Evolutionary conservation across 2,113 vertebrate genomes (phyloP).

Genomic region (Microcebus tavaratra): DNA sequence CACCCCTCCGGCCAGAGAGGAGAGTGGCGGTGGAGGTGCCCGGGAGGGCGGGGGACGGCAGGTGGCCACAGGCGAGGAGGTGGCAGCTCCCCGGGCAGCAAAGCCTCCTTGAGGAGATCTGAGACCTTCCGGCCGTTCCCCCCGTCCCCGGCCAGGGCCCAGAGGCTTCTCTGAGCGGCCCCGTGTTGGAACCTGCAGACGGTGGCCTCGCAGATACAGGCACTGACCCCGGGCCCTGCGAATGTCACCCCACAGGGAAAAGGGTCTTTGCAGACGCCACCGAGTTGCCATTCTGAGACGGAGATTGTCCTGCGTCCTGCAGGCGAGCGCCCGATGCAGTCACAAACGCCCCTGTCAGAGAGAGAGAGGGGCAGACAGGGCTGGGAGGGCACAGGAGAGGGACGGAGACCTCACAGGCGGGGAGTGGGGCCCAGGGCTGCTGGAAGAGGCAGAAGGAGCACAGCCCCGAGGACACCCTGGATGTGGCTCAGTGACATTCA

Average conservation of each 20-base stretch:
- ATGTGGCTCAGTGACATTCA: background rate
- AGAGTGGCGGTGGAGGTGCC: background rate
- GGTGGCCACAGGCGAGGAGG: background rate
- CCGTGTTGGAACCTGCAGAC: background rate
- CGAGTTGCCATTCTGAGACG: background rate
- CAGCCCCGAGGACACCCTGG: no score
- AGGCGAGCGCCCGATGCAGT: background rate
- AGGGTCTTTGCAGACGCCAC: background rate
- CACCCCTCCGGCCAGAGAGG: background rate
- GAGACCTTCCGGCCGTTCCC: background rate
- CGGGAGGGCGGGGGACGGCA: background rate
- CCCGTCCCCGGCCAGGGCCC: background rate
- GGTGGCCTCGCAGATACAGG: background rate
- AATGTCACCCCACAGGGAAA: background rate
- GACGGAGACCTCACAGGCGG: accelerated
- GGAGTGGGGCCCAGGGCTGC: no score
- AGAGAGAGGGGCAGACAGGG: background rate
- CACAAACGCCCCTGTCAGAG: background rate
- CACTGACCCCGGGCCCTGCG: background rate
- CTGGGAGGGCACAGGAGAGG: background rate
- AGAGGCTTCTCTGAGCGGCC: background rate
- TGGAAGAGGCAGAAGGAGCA: background rate
- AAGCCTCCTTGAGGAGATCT: background rate
- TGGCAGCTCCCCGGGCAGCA: background rate
- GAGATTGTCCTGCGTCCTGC: background rate